Evolutionary conservation across 1,140 invertebrate species (phyloP).

Genomic region (Meteorus sp.): DNA sequence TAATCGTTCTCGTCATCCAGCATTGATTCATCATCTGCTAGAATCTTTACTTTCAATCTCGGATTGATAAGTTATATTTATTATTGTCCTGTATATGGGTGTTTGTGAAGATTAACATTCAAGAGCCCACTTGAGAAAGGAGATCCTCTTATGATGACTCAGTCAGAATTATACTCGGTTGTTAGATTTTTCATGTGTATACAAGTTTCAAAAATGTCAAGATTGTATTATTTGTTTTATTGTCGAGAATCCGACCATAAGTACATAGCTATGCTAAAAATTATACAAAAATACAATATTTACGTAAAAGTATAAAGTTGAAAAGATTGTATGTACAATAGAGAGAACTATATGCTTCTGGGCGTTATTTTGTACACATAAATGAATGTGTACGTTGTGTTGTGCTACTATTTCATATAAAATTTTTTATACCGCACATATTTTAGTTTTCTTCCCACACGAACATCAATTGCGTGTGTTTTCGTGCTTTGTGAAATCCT

Average conservation of each 20-base stretch:
- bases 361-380: slow-evolving; percentile 3
- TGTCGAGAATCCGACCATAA: not conserved
- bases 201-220: too few species aligned
- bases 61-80: too few species aligned
- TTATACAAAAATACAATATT: slow-evolving; percentile 24
- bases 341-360: not conserved
- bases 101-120: too few species aligned
- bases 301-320: slow-evolving; percentile 11
- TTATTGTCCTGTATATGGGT: too few species aligned
- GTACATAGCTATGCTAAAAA: slow-evolving; percentile 15
- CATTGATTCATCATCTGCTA: too few species aligned
- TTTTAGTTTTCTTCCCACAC: not conserved
- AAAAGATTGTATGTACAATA: slow-evolving; percentile 17
- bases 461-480: not conserved
- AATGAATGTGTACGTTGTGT: slow-evolving; percentile 1
- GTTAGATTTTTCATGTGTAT: too few species aligned
- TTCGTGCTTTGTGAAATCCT: too few species aligned
- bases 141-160: too few species aligned
- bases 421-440: not conserved
- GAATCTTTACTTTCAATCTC: too few species aligned
- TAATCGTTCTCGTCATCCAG: too few species aligned
- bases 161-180: too few species aligned
- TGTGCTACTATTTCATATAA: not conserved
- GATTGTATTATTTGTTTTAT: slow-evolving; percentile 14
- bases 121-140: too few species aligned